A percentile compares a stretch with the other conserved stretches of the same genome.
Conservation (phyloP, 2,797 vertebrate genomes). For the Cuculus canorus region DNA sequence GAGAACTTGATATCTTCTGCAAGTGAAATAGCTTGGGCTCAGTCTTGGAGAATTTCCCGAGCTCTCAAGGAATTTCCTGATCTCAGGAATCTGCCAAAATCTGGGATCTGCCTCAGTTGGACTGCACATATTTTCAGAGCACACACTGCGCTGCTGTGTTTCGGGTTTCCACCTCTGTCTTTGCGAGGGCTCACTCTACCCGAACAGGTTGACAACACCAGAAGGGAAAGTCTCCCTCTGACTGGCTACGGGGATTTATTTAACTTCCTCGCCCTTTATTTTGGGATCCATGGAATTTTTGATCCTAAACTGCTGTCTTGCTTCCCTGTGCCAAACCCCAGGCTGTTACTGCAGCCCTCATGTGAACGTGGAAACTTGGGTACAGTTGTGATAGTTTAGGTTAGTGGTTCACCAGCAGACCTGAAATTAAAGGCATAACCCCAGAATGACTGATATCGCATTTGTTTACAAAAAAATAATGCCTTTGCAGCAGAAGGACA, state of each 20-base stretch:
- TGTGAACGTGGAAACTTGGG: background rate
- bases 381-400: background rate
- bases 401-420: background rate
- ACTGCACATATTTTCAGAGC: background rate
- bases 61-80: slow-evolving; percentile 74
- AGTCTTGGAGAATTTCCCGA: slow-evolving; percentile 61
- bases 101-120: background rate
- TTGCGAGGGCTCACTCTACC: fast-evolving
- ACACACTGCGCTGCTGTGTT: background rate
- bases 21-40: slow-evolving; percentile 54
- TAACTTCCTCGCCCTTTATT: background rate
- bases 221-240: background rate
- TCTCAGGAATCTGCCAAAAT: slow-evolving; percentile 54
- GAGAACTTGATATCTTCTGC: slow-evolving; percentile 58
- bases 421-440: background rate
- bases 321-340: background rate
- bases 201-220: background rate
- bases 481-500: background rate
- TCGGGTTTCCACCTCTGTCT: background rate
- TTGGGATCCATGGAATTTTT: background rate
- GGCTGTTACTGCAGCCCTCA: background rate
- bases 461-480: background rate
- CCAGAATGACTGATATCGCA: background rate
- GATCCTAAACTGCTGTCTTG: background rate
- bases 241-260: background rate